A percentile compares a stretch with the other conserved stretches of the same genome.
These are phyloP conservation scores for Scolanthus callimorphus DNA, from an alignment of 92 coral and sea anemone genomes.

Conservation along the genomic window DNA sequence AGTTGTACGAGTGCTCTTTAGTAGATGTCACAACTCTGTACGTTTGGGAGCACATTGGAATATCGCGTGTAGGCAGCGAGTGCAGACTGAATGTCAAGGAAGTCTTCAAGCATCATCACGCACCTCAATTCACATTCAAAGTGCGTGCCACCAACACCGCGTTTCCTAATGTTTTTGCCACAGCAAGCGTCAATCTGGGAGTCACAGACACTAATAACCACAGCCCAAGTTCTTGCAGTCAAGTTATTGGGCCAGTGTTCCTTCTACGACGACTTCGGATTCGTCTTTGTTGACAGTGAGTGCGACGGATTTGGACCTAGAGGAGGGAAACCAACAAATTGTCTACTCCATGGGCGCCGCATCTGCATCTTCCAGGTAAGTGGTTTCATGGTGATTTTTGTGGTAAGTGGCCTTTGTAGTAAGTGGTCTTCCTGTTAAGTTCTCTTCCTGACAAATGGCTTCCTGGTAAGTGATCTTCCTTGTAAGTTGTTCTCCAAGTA, in stretches of 20 bases:
- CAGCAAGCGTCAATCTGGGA: constrained; percentile 25
- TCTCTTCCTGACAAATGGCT: neutral
- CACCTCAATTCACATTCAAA: constrained; percentile 32
- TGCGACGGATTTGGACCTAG: constrained; percentile 57
- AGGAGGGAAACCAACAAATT: constrained; percentile 34
- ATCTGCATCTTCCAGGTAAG: too few relatives aligned
- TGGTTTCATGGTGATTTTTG: too few relatives aligned
- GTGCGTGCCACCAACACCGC: constrained; percentile 41
- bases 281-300: constrained; percentile 48
- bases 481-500: neutral
- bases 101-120: constrained; percentile 10
- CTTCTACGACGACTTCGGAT: constrained; percentile 33
- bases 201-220: constrained; percentile 59
- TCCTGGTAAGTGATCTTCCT: neutral
- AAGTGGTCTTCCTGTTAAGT: too few relatives aligned
- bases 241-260: constrained; percentile 63
- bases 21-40: constrained; percentile 36
- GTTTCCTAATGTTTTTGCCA: constrained; percentile 30
- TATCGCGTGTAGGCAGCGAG: constrained; percentile 45
- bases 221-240: constrained; percentile 57
- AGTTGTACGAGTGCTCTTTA: constrained; percentile 59
- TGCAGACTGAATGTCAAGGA: constrained; percentile 42
- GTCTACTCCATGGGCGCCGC: too few relatives aligned
- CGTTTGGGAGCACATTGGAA: constrained; percentile 54
- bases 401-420: too few relatives aligned